Percentiles rank a stretch among this genome's conserved stretches.
These are phyloP conservation scores for Engystomops pustulosus DNA, from an alignment of 2,113 vertebrate genomes.

Conservation along the genomic window DNA sequence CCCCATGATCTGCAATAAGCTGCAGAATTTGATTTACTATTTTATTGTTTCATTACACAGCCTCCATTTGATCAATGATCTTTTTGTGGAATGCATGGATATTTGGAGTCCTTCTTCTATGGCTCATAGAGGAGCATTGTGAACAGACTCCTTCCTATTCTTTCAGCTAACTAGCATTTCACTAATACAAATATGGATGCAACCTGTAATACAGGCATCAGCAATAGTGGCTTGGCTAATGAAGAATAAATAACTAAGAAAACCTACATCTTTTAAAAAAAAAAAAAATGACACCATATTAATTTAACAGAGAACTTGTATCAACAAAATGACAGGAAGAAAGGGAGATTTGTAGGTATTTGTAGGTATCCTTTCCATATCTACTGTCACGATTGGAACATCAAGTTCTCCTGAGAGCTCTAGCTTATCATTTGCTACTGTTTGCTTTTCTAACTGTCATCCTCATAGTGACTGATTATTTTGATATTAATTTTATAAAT, in stretches of 20 bases:
- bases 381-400: constrained; percentile 24
- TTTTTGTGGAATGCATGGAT: no score
- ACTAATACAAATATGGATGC: background rate
- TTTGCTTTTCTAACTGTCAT: constrained; percentile 33
- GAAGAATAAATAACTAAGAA: background rate
- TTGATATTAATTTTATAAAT: constrained; percentile 47
- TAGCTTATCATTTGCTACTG: constrained; percentile 28
- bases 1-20: no score
- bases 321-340: background rate
- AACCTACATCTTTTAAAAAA: background rate
- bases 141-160: background rate
- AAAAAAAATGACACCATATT: background rate
- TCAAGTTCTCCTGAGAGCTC: constrained; percentile 4
- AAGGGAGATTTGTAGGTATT: background rate
- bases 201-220: background rate
- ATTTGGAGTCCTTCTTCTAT: no score
- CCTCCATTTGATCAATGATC: no score
- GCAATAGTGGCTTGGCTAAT: background rate
- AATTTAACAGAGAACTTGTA: background rate
- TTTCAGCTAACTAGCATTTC: background rate
- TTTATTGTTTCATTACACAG: no score
- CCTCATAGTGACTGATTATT: constrained; percentile 41
- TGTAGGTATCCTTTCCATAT: background rate
- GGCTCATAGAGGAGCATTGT: no score
- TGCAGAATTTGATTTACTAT: no score